Evolutionary conservation across 2,797 vertebrate species (phyloP).

Genomic region (Chrosomus eos): DNA sequence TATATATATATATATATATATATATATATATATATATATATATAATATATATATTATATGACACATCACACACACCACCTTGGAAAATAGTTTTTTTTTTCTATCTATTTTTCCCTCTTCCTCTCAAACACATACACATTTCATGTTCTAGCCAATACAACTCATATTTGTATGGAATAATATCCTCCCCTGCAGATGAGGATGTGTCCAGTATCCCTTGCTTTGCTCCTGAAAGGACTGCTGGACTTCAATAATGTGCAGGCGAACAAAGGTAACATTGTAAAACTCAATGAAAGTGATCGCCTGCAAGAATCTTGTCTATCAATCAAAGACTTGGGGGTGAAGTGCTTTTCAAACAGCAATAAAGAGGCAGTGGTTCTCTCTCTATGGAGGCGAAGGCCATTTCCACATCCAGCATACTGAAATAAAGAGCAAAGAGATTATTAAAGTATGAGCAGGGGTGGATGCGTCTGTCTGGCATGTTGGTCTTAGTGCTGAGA

Average conservation of each 20-base stretch:
- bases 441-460: constrained; percentile 51
- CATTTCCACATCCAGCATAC: constrained; percentile 59
- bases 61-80: background rate
- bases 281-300: constrained; percentile 69
- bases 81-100: background rate
- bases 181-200: background rate
- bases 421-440: constrained; percentile 59
- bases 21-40: no score
- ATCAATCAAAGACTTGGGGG: constrained; percentile 77
- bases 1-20: no score
- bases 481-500: background rate
- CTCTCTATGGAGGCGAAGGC: constrained; percentile 14
- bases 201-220: background rate
- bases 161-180: background rate
- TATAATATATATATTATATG: no score
- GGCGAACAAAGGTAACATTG: constrained; percentile 79
- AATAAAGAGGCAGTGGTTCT: constrained; percentile 78
- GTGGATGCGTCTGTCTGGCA: constrained; percentile 1
- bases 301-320: constrained; percentile 71
- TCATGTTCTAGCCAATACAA: background rate
- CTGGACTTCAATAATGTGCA: constrained; percentile 70
- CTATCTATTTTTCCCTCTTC: background rate
- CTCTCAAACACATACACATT: background rate
- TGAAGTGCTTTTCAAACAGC: constrained; percentile 79
- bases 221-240: constrained; percentile 71